phyloP scores from a whole-genome alignment of 2,113 vertebrate genomes.

The Pedionomus torquatus region DNA sequence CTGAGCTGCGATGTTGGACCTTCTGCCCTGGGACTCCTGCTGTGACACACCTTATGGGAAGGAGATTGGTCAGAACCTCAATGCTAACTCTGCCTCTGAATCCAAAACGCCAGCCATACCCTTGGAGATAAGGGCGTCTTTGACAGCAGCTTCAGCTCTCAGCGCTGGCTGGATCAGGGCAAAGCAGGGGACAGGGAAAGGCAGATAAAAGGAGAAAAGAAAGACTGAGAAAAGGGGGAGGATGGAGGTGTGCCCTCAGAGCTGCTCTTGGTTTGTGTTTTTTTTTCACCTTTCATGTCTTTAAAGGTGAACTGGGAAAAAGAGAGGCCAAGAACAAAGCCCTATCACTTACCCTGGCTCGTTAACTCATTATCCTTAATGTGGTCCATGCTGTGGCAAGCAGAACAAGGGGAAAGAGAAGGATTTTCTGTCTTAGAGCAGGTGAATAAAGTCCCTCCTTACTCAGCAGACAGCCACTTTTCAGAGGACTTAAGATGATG shows the following conservation, averaged over 20 bases:
- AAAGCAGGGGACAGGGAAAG: neutral
- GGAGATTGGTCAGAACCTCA: neutral
- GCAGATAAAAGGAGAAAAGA: neutral
- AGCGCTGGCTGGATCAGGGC: neutral
- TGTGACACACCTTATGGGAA: neutral
- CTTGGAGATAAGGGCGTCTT: neutral
- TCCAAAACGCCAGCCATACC: neutral
- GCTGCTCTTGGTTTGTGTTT: neutral
- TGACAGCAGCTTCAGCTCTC: neutral
- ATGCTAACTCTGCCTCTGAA: neutral
- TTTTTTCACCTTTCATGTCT: neutral
- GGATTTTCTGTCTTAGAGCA: neutral
- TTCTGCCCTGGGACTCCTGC: neutral
- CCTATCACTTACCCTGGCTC: neutral
- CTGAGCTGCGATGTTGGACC: neutral
- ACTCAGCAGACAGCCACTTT: neutral
- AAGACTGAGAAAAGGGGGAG: neutral
- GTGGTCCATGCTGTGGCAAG: neutral
- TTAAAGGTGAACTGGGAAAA: neutral
- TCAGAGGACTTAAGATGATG: neutral
- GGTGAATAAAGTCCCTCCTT: neutral
- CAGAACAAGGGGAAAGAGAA: neutral
- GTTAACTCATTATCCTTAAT: neutral
- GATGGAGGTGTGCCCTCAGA: neutral
- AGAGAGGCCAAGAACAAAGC: conserved; percentile 9